Conservation (phyloP, 2,797 vertebrate genomes). For the Enteromius treurensis region DNA sequence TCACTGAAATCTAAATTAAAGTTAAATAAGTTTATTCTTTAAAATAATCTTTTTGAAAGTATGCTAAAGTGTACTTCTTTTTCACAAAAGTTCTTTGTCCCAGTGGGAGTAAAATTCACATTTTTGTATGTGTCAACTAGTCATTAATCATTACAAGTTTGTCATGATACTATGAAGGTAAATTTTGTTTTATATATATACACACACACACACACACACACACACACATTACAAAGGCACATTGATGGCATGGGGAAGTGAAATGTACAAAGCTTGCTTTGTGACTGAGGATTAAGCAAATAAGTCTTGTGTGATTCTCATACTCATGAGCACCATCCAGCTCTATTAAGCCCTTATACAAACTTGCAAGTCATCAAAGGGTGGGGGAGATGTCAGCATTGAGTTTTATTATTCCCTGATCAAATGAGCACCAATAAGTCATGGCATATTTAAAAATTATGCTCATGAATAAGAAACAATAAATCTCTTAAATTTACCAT, state of each 20-base stretch:
- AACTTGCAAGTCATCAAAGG: slow-evolving; percentile 35
- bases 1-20: neutral
- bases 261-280: slow-evolving; percentile 12
- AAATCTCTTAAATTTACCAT: neutral
- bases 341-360: slow-evolving; percentile 12
- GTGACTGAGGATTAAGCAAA: slow-evolving; percentile 23
- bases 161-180: neutral
- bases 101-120: neutral
- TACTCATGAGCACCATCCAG: slow-evolving; percentile 10
- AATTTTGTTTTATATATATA: neutral
- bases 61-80: neutral
- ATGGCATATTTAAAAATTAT: neutral
- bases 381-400: neutral
- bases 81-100: neutral
- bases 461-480: slow-evolving; percentile 7
- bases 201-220: neutral
- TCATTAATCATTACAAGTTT: neutral
- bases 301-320: slow-evolving; percentile 15
- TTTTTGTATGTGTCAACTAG: neutral
- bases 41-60: neutral
- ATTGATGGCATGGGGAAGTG: neutral
- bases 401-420: slow-evolving; percentile 25
- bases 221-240: neutral
- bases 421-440: slow-evolving; percentile 14
- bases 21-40: neutral